phyloP scores from a whole-genome alignment of 2,888 invertebrate species.

The Drymonia ruficornis region DNA sequence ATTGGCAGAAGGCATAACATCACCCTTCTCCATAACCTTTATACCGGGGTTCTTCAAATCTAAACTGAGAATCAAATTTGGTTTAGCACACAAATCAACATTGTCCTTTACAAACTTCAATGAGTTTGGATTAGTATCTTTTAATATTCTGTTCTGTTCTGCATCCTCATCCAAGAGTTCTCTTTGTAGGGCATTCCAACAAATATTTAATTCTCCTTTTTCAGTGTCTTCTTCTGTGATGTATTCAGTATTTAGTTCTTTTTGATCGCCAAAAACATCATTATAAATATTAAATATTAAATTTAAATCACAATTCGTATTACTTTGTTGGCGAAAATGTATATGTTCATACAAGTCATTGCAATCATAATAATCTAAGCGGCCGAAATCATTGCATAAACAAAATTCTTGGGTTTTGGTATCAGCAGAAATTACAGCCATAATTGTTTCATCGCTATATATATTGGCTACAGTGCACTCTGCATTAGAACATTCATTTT shows the following conservation, averaged over 20 bases:
- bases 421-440: slow-evolving; percentile 12
- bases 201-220: slow-evolving; percentile 22
- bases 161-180: background rate
- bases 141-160: background rate
- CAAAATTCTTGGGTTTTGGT: slow-evolving; percentile 50
- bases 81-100: background rate
- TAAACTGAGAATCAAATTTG: background rate
- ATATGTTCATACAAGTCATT: slow-evolving; percentile 60
- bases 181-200: slow-evolving; percentile 27
- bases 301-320: slow-evolving; percentile 42
- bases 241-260: slow-evolving; percentile 18
- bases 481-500: slow-evolving; percentile 15
- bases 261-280: slow-evolving; percentile 36
- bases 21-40: background rate
- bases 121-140: background rate
- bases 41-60: background rate
- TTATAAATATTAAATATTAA: slow-evolving; percentile 60
- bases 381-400: slow-evolving; percentile 70
- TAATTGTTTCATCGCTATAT: slow-evolving; percentile 19
- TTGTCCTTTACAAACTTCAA: background rate
- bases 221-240: slow-evolving; percentile 23
- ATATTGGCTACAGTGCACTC: slow-evolving; percentile 4
- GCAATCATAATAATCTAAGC: slow-evolving; percentile 49
- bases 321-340: slow-evolving; percentile 58
- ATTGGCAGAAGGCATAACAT: background rate